Evolutionary conservation across 2,113 vertebrate genomes (phyloP), one percentile per base, ranked within the genome.

Genomic region (Fulmarus glacialis): DNA sequence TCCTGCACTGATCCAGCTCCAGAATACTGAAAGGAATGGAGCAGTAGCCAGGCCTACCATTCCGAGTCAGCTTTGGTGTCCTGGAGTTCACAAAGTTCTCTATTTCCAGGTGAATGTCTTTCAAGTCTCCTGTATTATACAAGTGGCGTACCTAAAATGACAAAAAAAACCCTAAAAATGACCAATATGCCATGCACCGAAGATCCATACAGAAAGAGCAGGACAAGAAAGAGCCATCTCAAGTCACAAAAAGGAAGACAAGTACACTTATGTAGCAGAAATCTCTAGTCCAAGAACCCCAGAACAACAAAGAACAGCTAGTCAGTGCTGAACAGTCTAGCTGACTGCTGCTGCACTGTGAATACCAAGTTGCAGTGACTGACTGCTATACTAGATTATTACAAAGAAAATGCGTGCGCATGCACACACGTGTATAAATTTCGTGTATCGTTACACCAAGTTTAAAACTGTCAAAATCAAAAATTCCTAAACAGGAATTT

Each of bases 81-180:
- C 98, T 99, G 15, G 98, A 98, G 96, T 99, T 99, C 92, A 99
- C 98, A 52, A 99, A 98, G 78, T 99, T 99, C 97, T 99, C 99
- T 66, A 99, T 99, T 96, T 99, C 99, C 29, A 99, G 96, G 43
- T 98, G 98, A 93, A 99, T 98, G 82, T 99, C 99, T 92, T 98
- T 99, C 68, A 98, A 93, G 88, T 99, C 99, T 79, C 99, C 99
- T 1, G 99, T 99, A 88, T 99, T 99, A 21, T 99, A 98, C 52
- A 99, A 98, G 94, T 99, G 99, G 38, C 99, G 98, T 63, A 99
- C 98, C 99, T 99, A 96, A 60, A 74, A 75, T 16, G 56, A 82
- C 82, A 85, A 59, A 55, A 43, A 32, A 42, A 64, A 64, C 18
- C 42, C 29, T 15, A n/a, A 32, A 58, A 59, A 58, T 60, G 1